A percentile compares a stretch with the other conserved stretches of the same genome.
phyloP scores from a whole-genome alignment of 2,113 vertebrate genomes.

The Gulo gulo region DNA sequence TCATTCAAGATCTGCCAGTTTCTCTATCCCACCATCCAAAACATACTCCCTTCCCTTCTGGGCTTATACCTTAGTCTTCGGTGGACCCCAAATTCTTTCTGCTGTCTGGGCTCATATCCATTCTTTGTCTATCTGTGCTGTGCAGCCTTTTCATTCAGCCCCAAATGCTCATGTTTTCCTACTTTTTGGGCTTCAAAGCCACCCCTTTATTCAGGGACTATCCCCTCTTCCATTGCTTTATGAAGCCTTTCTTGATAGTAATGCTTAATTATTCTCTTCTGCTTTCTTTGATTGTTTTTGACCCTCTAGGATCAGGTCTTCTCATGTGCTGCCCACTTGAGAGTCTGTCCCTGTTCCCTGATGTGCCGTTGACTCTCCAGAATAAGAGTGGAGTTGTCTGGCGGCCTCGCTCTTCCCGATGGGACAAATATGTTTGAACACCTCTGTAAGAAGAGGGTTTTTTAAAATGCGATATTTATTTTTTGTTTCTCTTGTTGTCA shows the following conservation, averaged over 20 bases:
- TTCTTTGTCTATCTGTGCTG: neutral
- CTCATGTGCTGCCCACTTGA: accelerated
- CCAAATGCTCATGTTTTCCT: neutral
- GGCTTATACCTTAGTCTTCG: neutral
- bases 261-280: neutral
- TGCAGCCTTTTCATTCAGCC: neutral
- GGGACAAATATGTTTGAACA: neutral
- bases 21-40: neutral
- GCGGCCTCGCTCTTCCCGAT: neutral
- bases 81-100: neutral
- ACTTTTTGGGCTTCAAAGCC: neutral
- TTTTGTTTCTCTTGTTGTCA: conserved; percentile 74
- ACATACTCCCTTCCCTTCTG: neutral
- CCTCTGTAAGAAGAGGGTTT: neutral
- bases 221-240: neutral
- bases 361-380: neutral
- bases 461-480: conserved; percentile 10
- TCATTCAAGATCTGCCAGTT: neutral
- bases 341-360: neutral
- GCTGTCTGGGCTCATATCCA: neutral
- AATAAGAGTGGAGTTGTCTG: neutral
- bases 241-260: neutral
- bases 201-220: neutral
- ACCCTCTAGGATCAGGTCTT: neutral
- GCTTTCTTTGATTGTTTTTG: neutral